Percentiles rank a stretch among this genome's conserved stretches.
These are phyloP conservation scores for Pitta sordida DNA, from an alignment of 2,113 vertebrate species.

Conservation along the genomic window DNA sequence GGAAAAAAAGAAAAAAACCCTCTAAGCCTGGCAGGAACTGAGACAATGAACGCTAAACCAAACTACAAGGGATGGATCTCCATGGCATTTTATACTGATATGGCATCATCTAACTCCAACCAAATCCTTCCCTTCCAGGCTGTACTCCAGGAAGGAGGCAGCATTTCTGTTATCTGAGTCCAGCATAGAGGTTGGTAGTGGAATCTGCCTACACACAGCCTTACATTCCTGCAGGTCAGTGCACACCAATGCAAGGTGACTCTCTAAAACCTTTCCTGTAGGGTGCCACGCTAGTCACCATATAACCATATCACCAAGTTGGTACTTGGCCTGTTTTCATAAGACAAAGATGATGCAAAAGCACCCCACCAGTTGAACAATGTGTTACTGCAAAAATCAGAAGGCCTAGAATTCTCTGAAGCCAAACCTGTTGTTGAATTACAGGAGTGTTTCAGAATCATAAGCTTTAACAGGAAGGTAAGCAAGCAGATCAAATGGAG, in stretches of 20 bases:
- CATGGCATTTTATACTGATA: background rate
- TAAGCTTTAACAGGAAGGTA: background rate
- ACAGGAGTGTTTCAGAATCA: background rate
- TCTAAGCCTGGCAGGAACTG: background rate
- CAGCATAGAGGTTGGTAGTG: background rate
- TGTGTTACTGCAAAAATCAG: background rate
- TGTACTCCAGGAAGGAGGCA: background rate
- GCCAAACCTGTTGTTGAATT: background rate
- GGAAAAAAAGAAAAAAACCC: background rate
- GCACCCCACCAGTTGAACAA: background rate
- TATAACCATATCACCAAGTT: too few species aligned
- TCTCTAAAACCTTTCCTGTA: background rate
- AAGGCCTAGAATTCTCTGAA: background rate
- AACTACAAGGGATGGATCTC: background rate
- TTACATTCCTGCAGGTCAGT: background rate
- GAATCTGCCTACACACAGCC: background rate
- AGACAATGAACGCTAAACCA: background rate
- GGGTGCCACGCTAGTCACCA: background rate
- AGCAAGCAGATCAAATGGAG: background rate
- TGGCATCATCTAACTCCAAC: background rate
- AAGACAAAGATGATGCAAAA: background rate
- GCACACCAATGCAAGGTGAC: background rate
- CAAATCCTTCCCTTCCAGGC: background rate
- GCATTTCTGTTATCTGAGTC: background rate
- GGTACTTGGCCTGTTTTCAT: background rate